Evolutionary conservation across 1,140 invertebrate genomes (phyloP), one percentile per base, ranked within the genome.

Genomic region (Aphaenogaster ashmeadi): DNA sequence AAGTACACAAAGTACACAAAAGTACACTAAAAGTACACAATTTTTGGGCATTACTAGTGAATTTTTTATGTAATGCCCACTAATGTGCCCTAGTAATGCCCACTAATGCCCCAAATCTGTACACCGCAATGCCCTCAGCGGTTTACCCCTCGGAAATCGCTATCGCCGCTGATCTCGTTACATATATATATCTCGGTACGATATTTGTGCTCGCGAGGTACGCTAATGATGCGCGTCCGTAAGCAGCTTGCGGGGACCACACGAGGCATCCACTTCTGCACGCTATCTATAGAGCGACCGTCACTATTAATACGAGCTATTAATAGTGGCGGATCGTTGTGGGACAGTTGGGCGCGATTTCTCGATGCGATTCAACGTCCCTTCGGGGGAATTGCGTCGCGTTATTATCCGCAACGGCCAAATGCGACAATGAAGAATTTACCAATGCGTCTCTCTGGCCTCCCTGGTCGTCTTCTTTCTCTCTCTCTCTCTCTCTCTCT

Each of bases 291-390:
- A 93, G 86, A 92, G 91, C 87, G 56, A 79, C 80, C 80, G 80
- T 84, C 87, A 71, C 85, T 92, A 93, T 92, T 92, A 92, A 91
- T 93, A 92, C 88, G 77, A 47, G 72, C 71, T 75, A 93, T 92
- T 93, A 92, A 92, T 93, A 92, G 92, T 87, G 83, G 69, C 69
- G 79, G 77, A 67, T 81, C 67, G 66, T 87, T 56, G 64, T 67
- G 84, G 78, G 77, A 91, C 83, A 69, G 85, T 87, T 88, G 90
- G 58, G 38, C 56, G 64, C 66, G 87, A 91, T 90, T 91, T 81
- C 78, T 27, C 67, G 50, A 87, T 83, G 67, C 67, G 64, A 87
- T 84, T 74, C 50, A 50, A 56, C 56, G 38, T 74, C 86, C 79
- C 86, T 84, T 74, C 15, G 79, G 18, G 18, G 13, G 41, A 60